Evolutionary conservation across 1,140 invertebrate species (phyloP).

Genomic region (Dendroctonus valens): DNA sequence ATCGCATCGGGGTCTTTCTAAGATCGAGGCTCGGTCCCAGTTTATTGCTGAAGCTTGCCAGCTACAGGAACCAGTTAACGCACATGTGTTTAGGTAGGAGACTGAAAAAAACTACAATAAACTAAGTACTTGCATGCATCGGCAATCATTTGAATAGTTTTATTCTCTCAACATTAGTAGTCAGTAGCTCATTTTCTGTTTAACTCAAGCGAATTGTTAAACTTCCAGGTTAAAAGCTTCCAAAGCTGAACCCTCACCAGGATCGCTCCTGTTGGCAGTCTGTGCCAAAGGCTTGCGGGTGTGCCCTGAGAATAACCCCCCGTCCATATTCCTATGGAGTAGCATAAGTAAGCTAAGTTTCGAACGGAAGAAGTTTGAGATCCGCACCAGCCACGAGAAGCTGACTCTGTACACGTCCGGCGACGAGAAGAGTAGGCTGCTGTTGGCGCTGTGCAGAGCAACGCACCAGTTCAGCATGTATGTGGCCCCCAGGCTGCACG

Average conservation of each 20-base stretch:
- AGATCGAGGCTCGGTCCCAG: conserved; percentile 75
- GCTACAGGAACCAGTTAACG: conserved; percentile 83
- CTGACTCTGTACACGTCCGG: conserved; percentile 85
- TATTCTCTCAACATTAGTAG: no score
- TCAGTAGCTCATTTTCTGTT: neutral
- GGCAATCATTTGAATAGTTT: neutral
- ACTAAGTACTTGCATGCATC: no score
- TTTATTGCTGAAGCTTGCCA: conserved; percentile 88
- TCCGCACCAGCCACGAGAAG: conserved; percentile 82
- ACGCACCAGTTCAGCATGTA: conserved; percentile 95
- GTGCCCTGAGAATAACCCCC: conserved; percentile 66
- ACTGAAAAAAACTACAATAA: neutral
- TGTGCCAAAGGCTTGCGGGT: conserved; percentile 85
- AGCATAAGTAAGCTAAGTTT: conserved; percentile 92
- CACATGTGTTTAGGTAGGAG: conserved; percentile 72
- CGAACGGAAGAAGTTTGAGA: conserved; percentile 96
- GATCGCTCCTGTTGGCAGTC: conserved; percentile 75
- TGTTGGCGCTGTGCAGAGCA: conserved; percentile 83
- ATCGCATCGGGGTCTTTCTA: conserved; percentile 66
- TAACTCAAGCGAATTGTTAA: neutral
- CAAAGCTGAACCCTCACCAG: conserved; percentile 74
- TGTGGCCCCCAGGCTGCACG: conserved; percentile 77
- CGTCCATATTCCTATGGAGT: conserved; percentile 84
- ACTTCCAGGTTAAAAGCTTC: conserved; percentile 68
- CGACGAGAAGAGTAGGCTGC: conserved; percentile 89